Percentiles rank a stretch among this genome's conserved stretches.
These are phyloP conservation scores for Halocaridina rubra DNA, from an alignment of 2,888 invertebrate species.

Conservation along the genomic window DNA sequence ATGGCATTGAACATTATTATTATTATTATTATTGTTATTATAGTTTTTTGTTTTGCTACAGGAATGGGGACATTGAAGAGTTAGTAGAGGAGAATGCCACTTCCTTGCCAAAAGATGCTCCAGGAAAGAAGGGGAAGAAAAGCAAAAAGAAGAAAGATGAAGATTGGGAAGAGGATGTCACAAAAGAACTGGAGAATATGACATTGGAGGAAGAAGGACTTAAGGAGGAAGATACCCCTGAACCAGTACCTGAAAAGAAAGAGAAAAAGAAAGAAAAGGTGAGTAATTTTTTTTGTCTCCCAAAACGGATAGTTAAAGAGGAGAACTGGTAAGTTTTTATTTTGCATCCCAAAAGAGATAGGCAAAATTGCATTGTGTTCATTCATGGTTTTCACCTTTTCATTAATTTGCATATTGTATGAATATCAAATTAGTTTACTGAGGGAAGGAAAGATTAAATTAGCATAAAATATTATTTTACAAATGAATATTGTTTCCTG, in stretches of 20 bases:
- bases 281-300: slow-evolving; percentile 34
- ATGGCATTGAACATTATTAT: too few species aligned
- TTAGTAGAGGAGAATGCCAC: slow-evolving; percentile 30
- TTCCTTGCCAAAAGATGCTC: not conserved
- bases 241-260: slow-evolving; percentile 20
- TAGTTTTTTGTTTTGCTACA: not conserved
- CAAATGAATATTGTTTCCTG: too few species aligned
- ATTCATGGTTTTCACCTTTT: too few species aligned
- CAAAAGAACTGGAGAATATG: slow-evolving; percentile 56
- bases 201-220: slow-evolving; percentile 54
- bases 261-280: slow-evolving; percentile 61
- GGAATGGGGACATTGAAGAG: slow-evolving; percentile 43
- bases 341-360: not conserved
- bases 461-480: not conserved
- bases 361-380: not conserved
- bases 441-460: not conserved
- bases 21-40: too few species aligned
- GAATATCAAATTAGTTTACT: not conserved
- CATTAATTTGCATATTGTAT: too few species aligned
- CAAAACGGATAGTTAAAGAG: not conserved
- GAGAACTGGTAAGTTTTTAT: too few species aligned
- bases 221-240: not conserved
- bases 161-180: slow-evolving; percentile 59
- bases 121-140: slow-evolving; percentile 67
- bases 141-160: slow-evolving; percentile 69